Conservation (phyloP, 2,113 vertebrate species). For the Gymnarchus niloticus region DNA sequence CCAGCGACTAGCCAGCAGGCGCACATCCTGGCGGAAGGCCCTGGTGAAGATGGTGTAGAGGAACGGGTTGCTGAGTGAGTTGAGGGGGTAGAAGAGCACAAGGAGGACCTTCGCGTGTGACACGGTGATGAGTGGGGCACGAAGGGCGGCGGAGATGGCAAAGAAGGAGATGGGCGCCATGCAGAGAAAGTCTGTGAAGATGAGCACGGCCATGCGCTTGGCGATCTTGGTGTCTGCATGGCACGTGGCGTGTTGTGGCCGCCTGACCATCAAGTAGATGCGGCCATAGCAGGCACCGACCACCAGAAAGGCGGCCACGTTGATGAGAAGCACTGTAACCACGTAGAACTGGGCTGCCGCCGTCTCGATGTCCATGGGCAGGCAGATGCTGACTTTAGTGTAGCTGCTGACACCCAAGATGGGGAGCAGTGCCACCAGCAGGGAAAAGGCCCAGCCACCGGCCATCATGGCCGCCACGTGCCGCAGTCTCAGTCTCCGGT, state of each 20-base stretch:
- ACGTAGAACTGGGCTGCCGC: constrained; percentile 76
- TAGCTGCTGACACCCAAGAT: constrained; percentile 83
- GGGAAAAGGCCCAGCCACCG: constrained; percentile 75
- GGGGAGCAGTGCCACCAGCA: constrained; percentile 73
- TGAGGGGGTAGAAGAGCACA: constrained; percentile 88
- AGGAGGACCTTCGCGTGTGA: constrained; percentile 88
- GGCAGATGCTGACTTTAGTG: constrained; percentile 87
- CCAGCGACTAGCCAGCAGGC: constrained; percentile 71
- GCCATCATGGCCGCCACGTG: constrained; percentile 76
- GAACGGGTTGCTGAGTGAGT: constrained; percentile 90
- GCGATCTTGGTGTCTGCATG: constrained; percentile 77
- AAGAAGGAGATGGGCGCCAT: constrained; percentile 94
- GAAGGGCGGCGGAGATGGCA: constrained; percentile 83
- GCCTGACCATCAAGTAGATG: constrained; percentile 80
- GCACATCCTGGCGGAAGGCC: constrained; percentile 77
- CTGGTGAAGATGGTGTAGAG: constrained; percentile 88
- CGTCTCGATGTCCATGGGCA: constrained; percentile 87
- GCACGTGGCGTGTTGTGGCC: constrained; percentile 68
- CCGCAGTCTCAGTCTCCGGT: constrained; percentile 70
- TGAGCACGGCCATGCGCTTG: constrained; percentile 89
- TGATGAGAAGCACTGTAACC: constrained; percentile 70
- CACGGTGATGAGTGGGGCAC: constrained; percentile 84
- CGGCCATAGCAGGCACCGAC: constrained; percentile 82
- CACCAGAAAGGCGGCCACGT: constrained; percentile 72
- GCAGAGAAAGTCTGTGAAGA: constrained; percentile 90